A percentile compares a stretch with the other conserved stretches of the same genome.
Conservation (phyloP, 2,797 vertebrate species). For the Meriones psammophilus region DNA sequence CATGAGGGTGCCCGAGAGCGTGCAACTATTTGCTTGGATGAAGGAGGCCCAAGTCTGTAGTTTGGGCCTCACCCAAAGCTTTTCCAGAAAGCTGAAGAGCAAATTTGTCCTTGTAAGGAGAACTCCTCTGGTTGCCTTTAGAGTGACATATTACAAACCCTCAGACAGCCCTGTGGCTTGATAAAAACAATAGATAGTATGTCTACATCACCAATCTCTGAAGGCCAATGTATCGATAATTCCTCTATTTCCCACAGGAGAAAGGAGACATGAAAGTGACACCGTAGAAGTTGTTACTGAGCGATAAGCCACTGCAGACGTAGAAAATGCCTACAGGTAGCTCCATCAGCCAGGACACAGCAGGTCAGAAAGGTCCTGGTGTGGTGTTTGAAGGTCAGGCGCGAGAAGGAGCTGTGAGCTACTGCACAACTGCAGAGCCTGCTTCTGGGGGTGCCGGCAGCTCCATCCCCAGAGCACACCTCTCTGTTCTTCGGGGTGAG, state of each 20-base stretch:
- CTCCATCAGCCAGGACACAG: not conserved
- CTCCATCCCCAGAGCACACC: not conserved
- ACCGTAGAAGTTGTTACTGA: not conserved
- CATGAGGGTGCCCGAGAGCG: not conserved
- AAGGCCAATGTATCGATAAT: not conserved
- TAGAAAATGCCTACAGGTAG: not conserved
- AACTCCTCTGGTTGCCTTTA: not conserved
- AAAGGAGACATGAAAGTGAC: not conserved
- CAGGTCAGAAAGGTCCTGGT: not conserved
- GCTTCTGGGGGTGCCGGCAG: not conserved
- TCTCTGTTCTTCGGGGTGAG: not conserved
- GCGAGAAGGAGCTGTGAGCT: not conserved
- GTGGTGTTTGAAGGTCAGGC: not conserved
- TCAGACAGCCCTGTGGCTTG: not conserved
- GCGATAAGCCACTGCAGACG: not conserved
- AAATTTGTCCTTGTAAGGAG: conserved; percentile 22
- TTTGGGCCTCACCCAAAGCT: not conserved
- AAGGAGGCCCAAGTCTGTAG: not conserved
- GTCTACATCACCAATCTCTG: not conserved
- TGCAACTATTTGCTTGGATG: not conserved
- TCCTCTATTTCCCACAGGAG: not conserved
- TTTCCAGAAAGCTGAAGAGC: not conserved
- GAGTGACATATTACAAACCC: not conserved
- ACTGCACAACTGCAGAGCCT: not conserved
- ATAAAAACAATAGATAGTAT: conserved; percentile 7